Evolutionary conservation across 2,797 vertebrate species (phyloP), one percentile per base, ranked within the genome.

Genomic region (Rhadinocentrus ornatus): DNA sequence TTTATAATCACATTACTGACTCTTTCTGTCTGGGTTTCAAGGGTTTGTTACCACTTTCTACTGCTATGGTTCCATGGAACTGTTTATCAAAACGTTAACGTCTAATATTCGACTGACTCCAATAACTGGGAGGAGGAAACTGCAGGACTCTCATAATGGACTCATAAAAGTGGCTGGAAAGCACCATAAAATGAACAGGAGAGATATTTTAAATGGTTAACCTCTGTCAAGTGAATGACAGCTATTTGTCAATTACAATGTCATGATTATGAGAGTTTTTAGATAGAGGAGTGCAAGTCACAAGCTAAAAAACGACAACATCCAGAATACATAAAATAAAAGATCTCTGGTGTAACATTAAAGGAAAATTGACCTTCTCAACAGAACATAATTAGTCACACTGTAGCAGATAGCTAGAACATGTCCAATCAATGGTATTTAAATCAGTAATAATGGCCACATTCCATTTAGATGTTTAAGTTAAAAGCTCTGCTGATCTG

Each of bases 391-490:
- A 53, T 53, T 7, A 35, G 35, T 9, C 9, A 16, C 41, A 2
- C 11, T 0, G 1, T 3, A 32, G 15, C 16, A 63, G 7, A 4
- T 37, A 24, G 37, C 27, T 29, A 34, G 15, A 0, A 50, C 26
- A 46, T 10, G 34, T 1, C 16, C 11, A 41, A 10, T 48, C 44
- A 64, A 69, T 57, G 1, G 20, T 41, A 26, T 22, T 39, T 48
- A 73, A n/a, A 71, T 65, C 11, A 68, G 65, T 60, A 64, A 78
- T 48, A 44, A 55, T 26, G 2, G 18, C 24, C n/a, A 7, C 41
- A 69, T 69, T 46, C 16, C 60, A 60, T 32, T 61, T 24, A 31
- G 22, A 41, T 69, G 44, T 15, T 15, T 48, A 22, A 59, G 44
- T 58, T 3, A 20, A 31, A 29, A 59, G 22, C 16, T 66, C 18